Conservation (phyloP, 2,113 vertebrate species). For the Gymnogyps californianus region DNA sequence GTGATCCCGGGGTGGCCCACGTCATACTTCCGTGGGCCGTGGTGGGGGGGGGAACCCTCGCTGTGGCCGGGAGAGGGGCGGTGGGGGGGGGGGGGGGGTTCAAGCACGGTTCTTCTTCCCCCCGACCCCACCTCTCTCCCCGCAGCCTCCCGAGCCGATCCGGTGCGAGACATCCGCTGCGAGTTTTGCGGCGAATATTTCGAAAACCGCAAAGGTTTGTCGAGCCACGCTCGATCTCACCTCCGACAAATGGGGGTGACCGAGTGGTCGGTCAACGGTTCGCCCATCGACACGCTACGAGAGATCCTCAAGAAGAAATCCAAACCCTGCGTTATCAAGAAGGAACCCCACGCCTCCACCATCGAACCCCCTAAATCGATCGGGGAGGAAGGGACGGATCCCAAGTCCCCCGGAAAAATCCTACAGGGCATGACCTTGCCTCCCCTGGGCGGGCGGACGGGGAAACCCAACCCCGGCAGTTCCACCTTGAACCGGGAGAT, state of each 20-base stretch:
- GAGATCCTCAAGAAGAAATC: conserved; percentile 88
- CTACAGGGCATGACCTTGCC: conserved; percentile 70
- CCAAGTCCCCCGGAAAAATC: conserved; percentile 63
- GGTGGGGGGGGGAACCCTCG: not conserved
- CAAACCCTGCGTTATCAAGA: conserved; percentile 71
- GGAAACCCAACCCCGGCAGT: conserved; percentile 72
- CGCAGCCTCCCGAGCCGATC: conserved; percentile 72
- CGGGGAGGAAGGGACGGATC: conserved; percentile 49
- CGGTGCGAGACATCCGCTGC: conserved; percentile 85
- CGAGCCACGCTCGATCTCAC: conserved; percentile 93
- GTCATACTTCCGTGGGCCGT: rapidly evolving
- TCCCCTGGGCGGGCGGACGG: conserved; percentile 64
- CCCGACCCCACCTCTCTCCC: not conserved
- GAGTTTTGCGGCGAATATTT: conserved; percentile 96
- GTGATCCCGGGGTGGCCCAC: too few species aligned
- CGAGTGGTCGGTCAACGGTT: conserved; percentile 93
- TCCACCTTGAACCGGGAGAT: conserved; percentile 52
- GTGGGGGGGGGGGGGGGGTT: too few species aligned
- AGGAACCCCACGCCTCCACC: conserved; percentile 78
- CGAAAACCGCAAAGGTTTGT: conserved; percentile 93
- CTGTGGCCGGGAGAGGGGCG: rapidly evolving
- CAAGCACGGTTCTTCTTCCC: rapidly evolving
- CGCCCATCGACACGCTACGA: conserved; percentile 90
- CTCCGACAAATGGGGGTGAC: conserved; percentile 95
- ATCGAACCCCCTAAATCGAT: conserved; percentile 59